These are phyloP conservation scores for Aplidium turbinatum DNA, from an alignment of 23 tunicate genomes.

Conservation along the genomic window DNA sequence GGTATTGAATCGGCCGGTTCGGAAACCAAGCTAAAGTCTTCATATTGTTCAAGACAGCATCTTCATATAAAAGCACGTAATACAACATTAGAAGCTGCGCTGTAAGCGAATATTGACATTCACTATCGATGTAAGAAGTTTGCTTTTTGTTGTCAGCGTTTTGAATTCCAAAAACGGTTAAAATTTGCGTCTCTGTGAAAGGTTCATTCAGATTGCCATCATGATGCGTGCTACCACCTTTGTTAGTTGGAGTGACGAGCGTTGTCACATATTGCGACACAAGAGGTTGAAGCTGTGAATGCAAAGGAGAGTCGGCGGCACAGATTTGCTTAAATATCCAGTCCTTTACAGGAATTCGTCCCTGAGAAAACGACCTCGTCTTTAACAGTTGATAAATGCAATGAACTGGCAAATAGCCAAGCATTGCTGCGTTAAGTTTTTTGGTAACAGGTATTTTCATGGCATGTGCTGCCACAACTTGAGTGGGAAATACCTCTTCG, in stretches of 20 bases:
- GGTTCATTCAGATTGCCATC: constrained; percentile 81
- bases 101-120: constrained; percentile 41
- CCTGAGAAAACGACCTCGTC: constrained; percentile 80
- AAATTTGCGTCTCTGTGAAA: constrained; percentile 55
- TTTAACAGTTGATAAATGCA: constrained; percentile 90
- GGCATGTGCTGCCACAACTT: constrained; percentile 85
- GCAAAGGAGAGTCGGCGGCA: constrained; percentile 67
- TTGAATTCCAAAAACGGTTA: constrained; percentile 40
- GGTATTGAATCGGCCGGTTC: constrained; percentile 56
- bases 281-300: constrained; percentile 81
- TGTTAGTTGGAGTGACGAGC: constrained; percentile 63
- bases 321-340: constrained; percentile 95
- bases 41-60: constrained; percentile 67
- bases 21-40: constrained; percentile 59
- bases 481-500: constrained; percentile 90
- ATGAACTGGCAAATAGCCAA: constrained; percentile 90
- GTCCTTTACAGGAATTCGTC: constrained; percentile 58
- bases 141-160: not conserved
- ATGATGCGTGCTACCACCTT: constrained; percentile 30
- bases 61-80: constrained; percentile 88
- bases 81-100: constrained; percentile 77
- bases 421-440: constrained; percentile 58
- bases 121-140: not conserved
- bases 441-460: constrained; percentile 83
- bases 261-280: constrained; percentile 73